Evolutionary conservation across 2,888 invertebrate genomes (phyloP), one percentile per base, ranked within the genome.

Genomic region (Ophion ventricosus): DNA sequence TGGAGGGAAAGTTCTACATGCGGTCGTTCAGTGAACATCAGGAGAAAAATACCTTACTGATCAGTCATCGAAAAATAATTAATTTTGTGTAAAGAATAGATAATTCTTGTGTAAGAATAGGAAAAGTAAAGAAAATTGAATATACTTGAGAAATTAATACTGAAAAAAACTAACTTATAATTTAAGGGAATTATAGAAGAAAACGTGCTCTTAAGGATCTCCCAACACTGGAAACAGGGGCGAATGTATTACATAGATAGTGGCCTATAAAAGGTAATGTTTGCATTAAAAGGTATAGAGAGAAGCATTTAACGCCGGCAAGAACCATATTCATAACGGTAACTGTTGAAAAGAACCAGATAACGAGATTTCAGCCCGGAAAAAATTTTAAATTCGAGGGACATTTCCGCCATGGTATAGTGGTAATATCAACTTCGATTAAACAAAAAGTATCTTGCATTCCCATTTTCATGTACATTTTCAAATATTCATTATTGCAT

Each of bases 321-420:
- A 35, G 75, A 79, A 80, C 83, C 72, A 83, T 80, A 80, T 80
- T 80, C 83, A 72, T 76, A 75, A 80, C 83, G 79, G 75, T 83
- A 80, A 83, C 64, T 74, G 40, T 79, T 66, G 17, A 70, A 79
- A 75, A 63, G 79, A 75, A 79, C 75, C 79, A 75, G 79, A n/a
- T 20, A 64, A 64, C n/a, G 73, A 20, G 57, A 73, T 23, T 57
- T 63, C 20, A 23, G 59, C 0, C 64, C 56, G 59, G 49, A 57
- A 56, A 76, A 63, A 70, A 69, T 56, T 26, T 61, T 64, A 69
- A 43, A 79, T 63, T 79, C 74, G 70, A 43, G n/a, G 64, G 70
- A 20, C 69, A 75, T 75, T 63, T 81, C 25, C 35, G 26, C 66
- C 54, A 23, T 72, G 17, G 54, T 1, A 11, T 63, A 61, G 57